Evolutionary conservation across 1,140 invertebrate species (phyloP), one percentile per base, ranked within the genome.

Genomic region (Carcinoscorpius rotundicauda): DNA sequence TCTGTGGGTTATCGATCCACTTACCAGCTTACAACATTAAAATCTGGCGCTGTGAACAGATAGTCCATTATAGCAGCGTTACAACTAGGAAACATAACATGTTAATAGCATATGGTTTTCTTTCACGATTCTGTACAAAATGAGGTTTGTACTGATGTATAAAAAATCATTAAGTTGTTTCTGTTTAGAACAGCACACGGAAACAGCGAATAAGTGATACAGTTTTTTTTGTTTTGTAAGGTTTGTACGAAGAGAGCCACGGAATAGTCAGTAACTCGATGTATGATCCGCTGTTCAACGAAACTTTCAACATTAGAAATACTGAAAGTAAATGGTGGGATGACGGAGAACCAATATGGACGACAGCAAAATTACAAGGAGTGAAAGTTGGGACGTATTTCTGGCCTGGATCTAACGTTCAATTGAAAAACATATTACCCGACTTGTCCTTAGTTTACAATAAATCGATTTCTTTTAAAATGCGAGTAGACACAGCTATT

Each of bases 161-260:
- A 29, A 29, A 1, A 29, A 29, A 29, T 29, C 29, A 29, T 29
- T 2, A 29, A 29, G 29, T 2, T 29, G 29, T 29, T 29, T 29
- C 29, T 29, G 29, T 29, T 29, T 29, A 29, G 29, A 29, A 29
- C 29, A 29, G 29, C 29, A 29, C 29, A 29, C 29, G 29, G 29
- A 29, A 29, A 29, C 29, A 29, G 29, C 29, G 29, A 29, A 29
- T 29, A 29, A 29, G 29, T 29, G 29, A 29, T 29, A 29, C 0
- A 29, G 2, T 29, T 29, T 2, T 2, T 4, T 60, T 60, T 3
- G 10, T 29, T 49, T 6, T 52, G 29, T 60, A 5, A 65, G 64
- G 70, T 8, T 52, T 71, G 5, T 71, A 71, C 58, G 66, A 71
- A 61, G 66, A 70, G 48, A 51, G 11, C 9, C 70, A 71, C 64